phyloP scores from a whole-genome alignment of 1,140 invertebrate species.

The Brachionus rubens region DNA sequence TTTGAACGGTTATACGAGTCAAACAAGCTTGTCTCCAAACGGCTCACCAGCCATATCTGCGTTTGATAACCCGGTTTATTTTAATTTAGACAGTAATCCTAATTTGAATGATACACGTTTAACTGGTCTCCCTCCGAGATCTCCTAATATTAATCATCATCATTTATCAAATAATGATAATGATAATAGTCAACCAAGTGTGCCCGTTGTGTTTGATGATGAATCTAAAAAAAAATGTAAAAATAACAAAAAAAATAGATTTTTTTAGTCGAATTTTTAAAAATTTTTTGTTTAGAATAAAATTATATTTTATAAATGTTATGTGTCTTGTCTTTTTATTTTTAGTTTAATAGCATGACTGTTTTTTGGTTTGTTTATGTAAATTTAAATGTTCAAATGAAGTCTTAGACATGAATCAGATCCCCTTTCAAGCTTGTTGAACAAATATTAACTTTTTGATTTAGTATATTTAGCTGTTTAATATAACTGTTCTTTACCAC shows the following conservation, averaged over 20 bases:
- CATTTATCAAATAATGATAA: not conserved
- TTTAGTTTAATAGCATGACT: no score
- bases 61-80: conserved; percentile 26
- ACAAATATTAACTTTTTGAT: no score
- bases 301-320: not conserved
- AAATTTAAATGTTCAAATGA: no score
- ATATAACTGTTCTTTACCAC: no score
- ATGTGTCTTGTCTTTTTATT: no score
- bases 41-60: not conserved
- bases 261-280: not conserved
- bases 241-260: conserved; percentile 9
- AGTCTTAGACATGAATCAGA: no score
- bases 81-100: not conserved
- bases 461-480: no score
- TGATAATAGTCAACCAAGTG: not conserved
- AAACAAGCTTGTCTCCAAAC: not conserved
- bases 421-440: no score
- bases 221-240: not conserved
- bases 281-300: conserved; percentile 15
- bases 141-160: not conserved
- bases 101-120: not conserved
- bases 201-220: not conserved
- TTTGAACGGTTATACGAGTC: not conserved
- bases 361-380: no score
- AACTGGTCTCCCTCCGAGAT: not conserved